Conservation (phyloP, 2,888 invertebrate species). For the Hypena proboscidalis region DNA sequence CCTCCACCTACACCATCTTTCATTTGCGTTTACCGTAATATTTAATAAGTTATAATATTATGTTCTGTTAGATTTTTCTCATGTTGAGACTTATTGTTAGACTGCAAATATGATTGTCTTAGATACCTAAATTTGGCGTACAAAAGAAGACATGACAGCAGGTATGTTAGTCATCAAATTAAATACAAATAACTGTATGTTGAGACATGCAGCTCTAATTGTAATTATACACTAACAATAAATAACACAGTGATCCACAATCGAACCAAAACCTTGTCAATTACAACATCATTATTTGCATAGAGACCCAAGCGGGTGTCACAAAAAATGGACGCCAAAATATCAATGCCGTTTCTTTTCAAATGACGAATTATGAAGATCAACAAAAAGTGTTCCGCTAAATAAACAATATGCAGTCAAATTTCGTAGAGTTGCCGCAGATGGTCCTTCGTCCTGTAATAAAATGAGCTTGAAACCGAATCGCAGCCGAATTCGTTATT, state of each 20-base stretch:
- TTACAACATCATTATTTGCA: conserved; percentile 17
- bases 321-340: conserved; percentile 38
- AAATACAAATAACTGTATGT: no score
- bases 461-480: conserved; percentile 74
- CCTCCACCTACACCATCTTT: conserved; percentile 9
- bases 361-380: conserved; percentile 47
- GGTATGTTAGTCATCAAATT: no score
- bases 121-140: no score
- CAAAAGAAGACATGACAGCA: no score
- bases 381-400: conserved; percentile 72
- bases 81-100: no score
- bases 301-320: conserved; percentile 30
- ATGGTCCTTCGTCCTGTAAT: conserved; percentile 71
- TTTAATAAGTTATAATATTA: no score
- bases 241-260: background rate
- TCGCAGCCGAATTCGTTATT: conserved; percentile 76
- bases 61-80: no score
- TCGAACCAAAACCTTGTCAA: conserved; percentile 14
- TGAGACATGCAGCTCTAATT: no score
- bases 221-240: no score
- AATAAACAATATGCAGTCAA: conserved; percentile 71
- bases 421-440: conserved; percentile 72
- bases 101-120: no score
- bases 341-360: conserved; percentile 44
- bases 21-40: background rate